Evolutionary conservation across 53 echinoderm and acorn worm species (phyloP).

Genomic region (Hippasteria phrygiana): DNA sequence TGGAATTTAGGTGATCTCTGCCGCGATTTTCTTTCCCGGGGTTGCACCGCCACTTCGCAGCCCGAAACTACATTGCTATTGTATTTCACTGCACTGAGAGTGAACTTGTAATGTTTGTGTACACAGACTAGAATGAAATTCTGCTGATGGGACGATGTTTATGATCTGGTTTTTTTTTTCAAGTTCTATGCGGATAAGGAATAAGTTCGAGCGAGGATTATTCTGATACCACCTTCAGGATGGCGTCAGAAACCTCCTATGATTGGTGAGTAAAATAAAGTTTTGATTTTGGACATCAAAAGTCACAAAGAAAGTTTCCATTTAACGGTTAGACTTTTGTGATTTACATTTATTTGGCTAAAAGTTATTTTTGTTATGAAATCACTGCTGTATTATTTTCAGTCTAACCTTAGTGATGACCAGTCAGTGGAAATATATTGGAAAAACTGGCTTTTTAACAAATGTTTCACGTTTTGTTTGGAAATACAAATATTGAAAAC

Average conservation of each 20-base stretch:
- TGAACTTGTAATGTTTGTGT: neutral
- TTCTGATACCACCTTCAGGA: constrained; percentile 4
- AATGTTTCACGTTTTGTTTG: too few relatives aligned
- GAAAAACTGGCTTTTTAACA: too few relatives aligned
- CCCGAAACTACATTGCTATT: neutral
- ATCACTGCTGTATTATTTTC: too few relatives aligned
- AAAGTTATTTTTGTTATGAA: too few relatives aligned
- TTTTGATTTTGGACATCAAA: neutral
- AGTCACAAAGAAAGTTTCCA: too few relatives aligned
- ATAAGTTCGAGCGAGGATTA: neutral
- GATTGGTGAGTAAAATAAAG: constrained; percentile 46
- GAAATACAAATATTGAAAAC: too few relatives aligned
- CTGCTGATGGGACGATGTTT: neutral
- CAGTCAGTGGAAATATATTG: too few relatives aligned
- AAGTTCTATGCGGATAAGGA: neutral
- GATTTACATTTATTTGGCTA: too few relatives aligned
- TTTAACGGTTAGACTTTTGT: too few relatives aligned
- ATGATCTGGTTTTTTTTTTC: neutral
- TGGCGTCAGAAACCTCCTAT: constrained; percentile 55
- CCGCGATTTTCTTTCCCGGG: neutral
- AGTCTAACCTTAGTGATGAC: too few relatives aligned
- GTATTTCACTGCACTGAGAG: neutral
- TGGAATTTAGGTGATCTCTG: constrained; percentile 47
- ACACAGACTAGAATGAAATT: neutral
- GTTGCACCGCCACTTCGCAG: neutral